Evolutionary conservation across 2,888 invertebrate genomes (phyloP).

Genomic region (Athripsodes cinereus): DNA sequence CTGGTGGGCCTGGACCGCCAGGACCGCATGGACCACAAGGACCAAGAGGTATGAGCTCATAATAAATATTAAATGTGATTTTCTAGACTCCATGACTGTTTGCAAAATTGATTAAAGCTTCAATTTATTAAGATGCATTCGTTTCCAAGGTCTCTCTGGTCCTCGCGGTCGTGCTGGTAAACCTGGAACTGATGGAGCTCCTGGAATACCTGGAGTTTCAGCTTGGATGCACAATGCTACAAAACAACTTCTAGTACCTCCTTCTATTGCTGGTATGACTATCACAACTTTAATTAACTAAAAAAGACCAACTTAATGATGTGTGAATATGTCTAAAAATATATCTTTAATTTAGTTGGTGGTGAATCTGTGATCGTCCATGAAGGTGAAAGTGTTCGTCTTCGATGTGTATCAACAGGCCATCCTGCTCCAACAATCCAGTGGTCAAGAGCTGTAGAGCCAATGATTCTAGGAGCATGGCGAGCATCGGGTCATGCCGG

Average conservation of each 20-base stretch:
- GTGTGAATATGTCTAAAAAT: no score
- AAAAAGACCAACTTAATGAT: neutral
- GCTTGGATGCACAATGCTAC: slow-evolving; percentile 68
- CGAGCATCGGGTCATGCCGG: slow-evolving; percentile 68
- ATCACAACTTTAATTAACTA: no score
- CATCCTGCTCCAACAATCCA: slow-evolving; percentile 70
- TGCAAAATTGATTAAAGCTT: neutral
- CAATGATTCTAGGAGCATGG: slow-evolving; percentile 40
- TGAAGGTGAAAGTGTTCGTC: slow-evolving; percentile 75
- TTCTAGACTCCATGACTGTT: neutral
- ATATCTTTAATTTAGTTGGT: slow-evolving; percentile 21
- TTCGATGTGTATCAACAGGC: slow-evolving; percentile 76
- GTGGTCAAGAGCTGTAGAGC: slow-evolving; percentile 58
- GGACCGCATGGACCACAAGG: slow-evolving; percentile 72
- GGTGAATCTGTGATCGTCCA: slow-evolving; percentile 60
- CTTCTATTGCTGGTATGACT: slow-evolving; percentile 67
- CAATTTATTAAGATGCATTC: neutral
- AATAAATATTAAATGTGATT: no score
- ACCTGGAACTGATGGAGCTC: slow-evolving; percentile 65
- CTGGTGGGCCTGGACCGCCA: slow-evolving; percentile 60
- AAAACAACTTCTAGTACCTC: slow-evolving; percentile 73
- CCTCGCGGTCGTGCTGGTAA: slow-evolving; percentile 68
- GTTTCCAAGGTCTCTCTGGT: slow-evolving; percentile 53
- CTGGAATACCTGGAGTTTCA: slow-evolving; percentile 76
- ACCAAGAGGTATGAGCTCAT: slow-evolving; percentile 47